Conservation (phyloP, 2,888 invertebrate genomes). For the Leptinotarsa juncta region DNA sequence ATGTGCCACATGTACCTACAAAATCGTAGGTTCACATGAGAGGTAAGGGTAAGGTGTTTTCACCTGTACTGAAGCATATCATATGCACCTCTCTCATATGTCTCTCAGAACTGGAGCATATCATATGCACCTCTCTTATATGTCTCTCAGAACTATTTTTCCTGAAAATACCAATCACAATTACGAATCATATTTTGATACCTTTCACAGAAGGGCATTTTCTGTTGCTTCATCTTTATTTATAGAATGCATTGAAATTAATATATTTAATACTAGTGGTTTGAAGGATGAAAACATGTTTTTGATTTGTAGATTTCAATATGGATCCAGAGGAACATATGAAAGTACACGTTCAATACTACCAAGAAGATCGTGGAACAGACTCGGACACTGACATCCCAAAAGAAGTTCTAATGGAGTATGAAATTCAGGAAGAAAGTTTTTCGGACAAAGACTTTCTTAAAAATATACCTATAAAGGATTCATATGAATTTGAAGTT, state of each 20-base stretch:
- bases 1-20: too few species aligned
- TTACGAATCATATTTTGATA: too few species aligned
- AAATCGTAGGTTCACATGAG: too few species aligned
- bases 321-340: slow-evolving; percentile 13
- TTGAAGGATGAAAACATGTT: slow-evolving; percentile 2
- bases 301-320: slow-evolving; percentile 17
- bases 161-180: too few species aligned
- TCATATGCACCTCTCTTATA: too few species aligned
- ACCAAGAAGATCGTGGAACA: background rate
- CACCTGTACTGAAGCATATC: too few species aligned
- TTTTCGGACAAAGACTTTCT: background rate
- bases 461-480: background rate
- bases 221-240: too few species aligned
- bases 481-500: background rate
- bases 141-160: too few species aligned
- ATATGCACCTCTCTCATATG: too few species aligned
- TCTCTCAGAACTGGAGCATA: too few species aligned
- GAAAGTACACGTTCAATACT: background rate
- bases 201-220: too few species aligned
- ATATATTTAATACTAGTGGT: background rate
- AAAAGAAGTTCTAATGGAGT: background rate
- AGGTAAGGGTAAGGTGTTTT: too few species aligned
- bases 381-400: background rate
- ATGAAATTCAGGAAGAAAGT: background rate
- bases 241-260: background rate